Percentiles rank a stretch among this genome's conserved stretches.
Evolutionary conservation across 1,140 invertebrate species (phyloP).

Genomic region (Drosophila nebulosa): DNA sequence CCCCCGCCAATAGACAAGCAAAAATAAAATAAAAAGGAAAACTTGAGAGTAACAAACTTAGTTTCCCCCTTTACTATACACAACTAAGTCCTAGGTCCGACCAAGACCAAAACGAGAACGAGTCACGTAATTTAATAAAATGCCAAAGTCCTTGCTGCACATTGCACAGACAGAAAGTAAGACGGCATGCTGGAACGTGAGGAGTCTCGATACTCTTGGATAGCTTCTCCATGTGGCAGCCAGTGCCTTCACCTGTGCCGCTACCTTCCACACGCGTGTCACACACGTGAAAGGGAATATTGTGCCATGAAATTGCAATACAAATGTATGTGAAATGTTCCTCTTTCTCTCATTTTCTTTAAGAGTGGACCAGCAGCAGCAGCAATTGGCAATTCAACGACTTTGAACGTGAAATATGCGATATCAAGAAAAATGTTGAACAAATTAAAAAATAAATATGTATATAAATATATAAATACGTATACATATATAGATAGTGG

Average conservation of each 20-base stretch:
- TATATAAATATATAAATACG: not conserved
- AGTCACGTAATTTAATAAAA: constrained; percentile 73
- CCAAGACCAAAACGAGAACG: constrained; percentile 3
- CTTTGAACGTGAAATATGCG: not conserved
- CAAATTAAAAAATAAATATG: not conserved
- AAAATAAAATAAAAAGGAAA: constrained; percentile 3
- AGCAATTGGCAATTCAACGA: not conserved
- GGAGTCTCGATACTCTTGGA: constrained; percentile 5
- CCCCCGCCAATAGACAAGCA: constrained; percentile 10
- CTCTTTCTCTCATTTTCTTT: not conserved
- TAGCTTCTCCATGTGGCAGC: not conserved
- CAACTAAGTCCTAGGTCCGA: constrained; percentile 1
- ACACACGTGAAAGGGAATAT: not conserved
- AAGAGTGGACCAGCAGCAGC: not conserved
- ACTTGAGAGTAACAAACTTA: constrained; percentile 43
- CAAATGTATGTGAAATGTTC: constrained; percentile 1
- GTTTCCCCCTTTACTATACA: constrained; percentile 8
- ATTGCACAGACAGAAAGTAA: constrained; percentile 27
- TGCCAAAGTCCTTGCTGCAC: constrained; percentile 65
- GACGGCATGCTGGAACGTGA: constrained; percentile 26
- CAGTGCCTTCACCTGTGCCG: not conserved
- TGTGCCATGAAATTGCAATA: constrained; percentile 23
- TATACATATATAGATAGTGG: not conserved
- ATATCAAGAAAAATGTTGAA: not conserved
- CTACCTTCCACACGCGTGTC: not conserved